Evolutionary conservation across 2,888 invertebrate genomes (phyloP), one percentile per base, ranked within the genome.

Genomic region (Pollenia griseotomentosa): DNA sequence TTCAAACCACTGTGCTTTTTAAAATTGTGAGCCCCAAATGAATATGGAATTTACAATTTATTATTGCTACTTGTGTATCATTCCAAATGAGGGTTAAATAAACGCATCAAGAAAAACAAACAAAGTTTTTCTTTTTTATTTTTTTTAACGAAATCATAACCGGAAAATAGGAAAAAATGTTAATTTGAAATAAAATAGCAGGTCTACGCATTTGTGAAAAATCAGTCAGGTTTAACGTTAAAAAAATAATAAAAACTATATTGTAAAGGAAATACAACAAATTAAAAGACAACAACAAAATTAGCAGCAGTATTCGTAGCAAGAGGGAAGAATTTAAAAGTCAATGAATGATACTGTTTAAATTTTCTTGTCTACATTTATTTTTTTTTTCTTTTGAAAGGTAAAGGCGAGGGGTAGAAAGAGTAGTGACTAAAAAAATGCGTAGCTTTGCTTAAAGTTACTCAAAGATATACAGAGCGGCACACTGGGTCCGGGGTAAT

Each of bases 161-260:
- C 90, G 90, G 91, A 90, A 91, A 91, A 91, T 91, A 90, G 89
- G 89, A 82, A 85, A 82, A 91, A 91, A 90, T 90, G 88, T 91
- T 91, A 91, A 91, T 91, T 90, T 81, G 81, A 74, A 73, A 70
- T 46, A 53, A 75, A 84, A 84, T 74, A 87, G 66, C 78, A 84
- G 68, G 61, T 74, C 61, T 84, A 87, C 87, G 84, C 84, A 84
- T 81, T 84, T 87, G 61, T 85, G 57, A 42, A 83, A 83, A 87
- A 75, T 75, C 80, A 83, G 61, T 88, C 71, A 83, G 73, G 61
- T 83, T 80, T 80, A 83, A 71, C 70, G 83, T 57, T 83, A 51
- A 19, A 82, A 74, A 46, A 61, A 12, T 11, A 57, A 55, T 48
- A 33, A 57, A 55, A 65, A 12, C 53, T 44, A 65, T 33, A 57